Evolutionary conservation across 2,888 invertebrate genomes (phyloP).

Genomic region (Periphyllus acericola): DNA sequence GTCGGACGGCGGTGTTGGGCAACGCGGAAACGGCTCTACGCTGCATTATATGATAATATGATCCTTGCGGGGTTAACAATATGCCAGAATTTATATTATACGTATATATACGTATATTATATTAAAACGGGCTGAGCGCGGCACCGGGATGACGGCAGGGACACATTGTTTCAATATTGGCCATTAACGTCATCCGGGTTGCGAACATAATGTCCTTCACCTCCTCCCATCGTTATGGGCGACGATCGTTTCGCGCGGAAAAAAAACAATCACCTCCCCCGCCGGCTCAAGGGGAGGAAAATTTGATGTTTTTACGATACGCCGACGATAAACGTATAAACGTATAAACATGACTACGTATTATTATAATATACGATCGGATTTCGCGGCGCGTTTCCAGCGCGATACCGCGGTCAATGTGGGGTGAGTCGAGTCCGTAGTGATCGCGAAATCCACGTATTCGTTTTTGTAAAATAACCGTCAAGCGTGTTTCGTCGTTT

Average conservation of each 20-base stretch:
- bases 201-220: constrained; percentile 18
- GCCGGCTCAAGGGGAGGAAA: background rate
- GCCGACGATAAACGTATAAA: background rate
- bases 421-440: background rate
- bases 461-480: background rate
- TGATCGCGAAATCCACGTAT: background rate
- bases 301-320: constrained; percentile 31
- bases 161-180: constrained; percentile 60
- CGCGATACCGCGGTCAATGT: too few relatives aligned
- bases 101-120: too few relatives aligned
- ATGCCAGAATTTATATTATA: constrained; percentile 59
- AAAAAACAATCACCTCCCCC: background rate
- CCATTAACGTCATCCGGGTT: constrained; percentile 54
- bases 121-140: constrained; percentile 14
- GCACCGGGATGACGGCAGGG: background rate
- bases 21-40: constrained; percentile 17
- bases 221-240: background rate
- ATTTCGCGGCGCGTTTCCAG: background rate
- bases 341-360: background rate
- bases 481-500: background rate
- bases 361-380: constrained; percentile 28
- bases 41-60: constrained; percentile 5
- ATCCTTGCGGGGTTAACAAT: constrained; percentile 60
- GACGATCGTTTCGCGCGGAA: background rate
- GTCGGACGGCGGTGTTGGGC: background rate